These are phyloP conservation scores for Triops longicaudatus DNA, from an alignment of 1,140 invertebrate genomes.

Conservation along the genomic window DNA sequence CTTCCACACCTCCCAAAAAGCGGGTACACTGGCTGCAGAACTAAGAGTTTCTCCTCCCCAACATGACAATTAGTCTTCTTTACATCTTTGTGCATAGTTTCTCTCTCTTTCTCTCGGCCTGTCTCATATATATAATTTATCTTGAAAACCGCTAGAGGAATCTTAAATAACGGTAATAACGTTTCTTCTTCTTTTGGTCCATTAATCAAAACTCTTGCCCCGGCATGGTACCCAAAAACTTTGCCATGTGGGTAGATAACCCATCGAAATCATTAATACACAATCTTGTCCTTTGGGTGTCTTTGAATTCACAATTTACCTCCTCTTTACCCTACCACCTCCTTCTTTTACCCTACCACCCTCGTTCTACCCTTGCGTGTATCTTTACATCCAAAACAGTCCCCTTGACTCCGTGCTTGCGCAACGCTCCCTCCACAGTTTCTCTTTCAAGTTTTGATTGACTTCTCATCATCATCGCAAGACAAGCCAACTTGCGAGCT, in stretches of 20 bases:
- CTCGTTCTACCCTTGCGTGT: too few species aligned
- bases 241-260: neutral
- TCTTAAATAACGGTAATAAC: neutral
- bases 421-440: neutral
- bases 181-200: neutral
- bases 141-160: neutral
- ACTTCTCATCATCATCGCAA: constrained; percentile 9
- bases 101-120: neutral
- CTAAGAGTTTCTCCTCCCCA: neutral
- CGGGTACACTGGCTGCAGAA: too few species aligned
- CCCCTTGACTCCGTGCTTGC: neutral
- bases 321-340: neutral
- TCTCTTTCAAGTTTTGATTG: neutral
- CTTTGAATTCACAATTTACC: neutral
- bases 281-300: neutral
- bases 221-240: neutral
- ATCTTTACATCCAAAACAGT: neutral
- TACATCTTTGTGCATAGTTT: neutral
- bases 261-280: neutral
- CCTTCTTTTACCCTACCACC: neutral
- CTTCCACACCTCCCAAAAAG: too few species aligned
- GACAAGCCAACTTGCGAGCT: constrained; percentile 6
- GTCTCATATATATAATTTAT: neutral
- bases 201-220: neutral
- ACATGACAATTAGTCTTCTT: neutral